Conservation (phyloP, 2,113 vertebrate species). For the Gambusia affinis region DNA sequence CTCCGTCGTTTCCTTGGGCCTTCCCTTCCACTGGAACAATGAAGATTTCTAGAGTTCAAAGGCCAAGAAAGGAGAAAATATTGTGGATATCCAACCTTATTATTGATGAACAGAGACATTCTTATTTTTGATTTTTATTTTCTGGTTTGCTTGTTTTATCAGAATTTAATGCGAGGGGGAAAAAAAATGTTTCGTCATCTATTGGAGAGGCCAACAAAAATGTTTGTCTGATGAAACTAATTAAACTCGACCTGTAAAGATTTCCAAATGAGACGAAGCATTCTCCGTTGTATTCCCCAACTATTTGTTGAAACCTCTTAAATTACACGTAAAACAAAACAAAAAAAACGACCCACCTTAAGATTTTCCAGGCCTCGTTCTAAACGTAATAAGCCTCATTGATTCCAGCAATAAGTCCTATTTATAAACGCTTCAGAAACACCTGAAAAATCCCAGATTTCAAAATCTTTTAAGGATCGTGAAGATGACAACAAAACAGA, state of each 20-base stretch:
- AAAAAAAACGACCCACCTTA: slow-evolving; percentile 44
- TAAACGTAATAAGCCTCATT: background rate
- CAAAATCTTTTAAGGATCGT: background rate
- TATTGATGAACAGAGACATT: background rate
- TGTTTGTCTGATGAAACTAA: background rate
- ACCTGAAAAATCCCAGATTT: background rate
- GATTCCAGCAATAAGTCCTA: background rate
- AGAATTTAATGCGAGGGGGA: background rate
- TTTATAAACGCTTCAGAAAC: background rate
- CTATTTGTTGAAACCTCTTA: background rate
- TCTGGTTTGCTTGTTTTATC: background rate
- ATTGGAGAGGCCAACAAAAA: background rate
- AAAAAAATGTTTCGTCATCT: background rate
- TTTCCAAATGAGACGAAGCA: background rate
- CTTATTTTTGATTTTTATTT: background rate
- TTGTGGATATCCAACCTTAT: slow-evolving; percentile 8
- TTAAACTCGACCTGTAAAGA: background rate
- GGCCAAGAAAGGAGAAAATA: slow-evolving; percentile 1
- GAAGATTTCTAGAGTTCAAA: slow-evolving; percentile 58
- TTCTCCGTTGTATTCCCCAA: too few species aligned
- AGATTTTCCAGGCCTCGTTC: background rate
- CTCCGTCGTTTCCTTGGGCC: slow-evolving; percentile 50
- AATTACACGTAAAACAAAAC: background rate
- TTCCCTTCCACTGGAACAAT: slow-evolving; percentile 60
- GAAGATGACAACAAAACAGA: slow-evolving; percentile 3